Evolutionary conservation across 2,113 vertebrate genomes (phyloP).

Genomic region (Hassar affinis): DNA sequence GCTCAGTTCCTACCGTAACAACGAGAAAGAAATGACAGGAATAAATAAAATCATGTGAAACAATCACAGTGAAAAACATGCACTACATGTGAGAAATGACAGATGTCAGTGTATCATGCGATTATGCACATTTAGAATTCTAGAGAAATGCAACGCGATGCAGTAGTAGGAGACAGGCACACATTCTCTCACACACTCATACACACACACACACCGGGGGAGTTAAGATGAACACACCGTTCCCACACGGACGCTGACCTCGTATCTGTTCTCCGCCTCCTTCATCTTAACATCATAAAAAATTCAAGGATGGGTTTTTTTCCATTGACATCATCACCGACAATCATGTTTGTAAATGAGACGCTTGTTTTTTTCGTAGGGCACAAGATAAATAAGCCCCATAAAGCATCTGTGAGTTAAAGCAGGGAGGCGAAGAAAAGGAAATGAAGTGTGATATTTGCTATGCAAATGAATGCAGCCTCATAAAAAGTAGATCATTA

Average conservation of each 20-base stretch:
- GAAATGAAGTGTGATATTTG: constrained; percentile 12
- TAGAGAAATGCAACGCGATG: background rate
- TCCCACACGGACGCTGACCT: constrained; percentile 27
- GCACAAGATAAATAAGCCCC: constrained; percentile 20
- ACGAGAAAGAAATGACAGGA: too few species aligned
- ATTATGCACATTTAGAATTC: background rate
- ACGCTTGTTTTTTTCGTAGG: background rate
- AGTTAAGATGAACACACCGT: constrained; percentile 19
- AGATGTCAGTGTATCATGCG: background rate
- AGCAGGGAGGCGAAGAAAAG: constrained; percentile 8
- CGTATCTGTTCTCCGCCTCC: background rate
- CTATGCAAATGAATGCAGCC: background rate
- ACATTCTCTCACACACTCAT: background rate
- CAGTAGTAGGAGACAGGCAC: background rate
- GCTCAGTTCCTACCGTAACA: too few species aligned
- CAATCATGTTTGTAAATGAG: constrained; percentile 18
- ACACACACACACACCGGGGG: constrained; percentile 2
- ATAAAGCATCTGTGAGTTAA: background rate
- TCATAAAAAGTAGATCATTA: constrained; percentile 32
- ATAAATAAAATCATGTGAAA: too few species aligned
- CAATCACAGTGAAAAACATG: background rate
- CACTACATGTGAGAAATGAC: background rate
- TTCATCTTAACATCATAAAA: constrained; percentile 30
- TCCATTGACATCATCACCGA: too few species aligned
- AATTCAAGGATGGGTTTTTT: constrained; percentile 9